phyloP scores from a whole-genome alignment of 2,797 vertebrate species.

The Sebastes goodei region DNA sequence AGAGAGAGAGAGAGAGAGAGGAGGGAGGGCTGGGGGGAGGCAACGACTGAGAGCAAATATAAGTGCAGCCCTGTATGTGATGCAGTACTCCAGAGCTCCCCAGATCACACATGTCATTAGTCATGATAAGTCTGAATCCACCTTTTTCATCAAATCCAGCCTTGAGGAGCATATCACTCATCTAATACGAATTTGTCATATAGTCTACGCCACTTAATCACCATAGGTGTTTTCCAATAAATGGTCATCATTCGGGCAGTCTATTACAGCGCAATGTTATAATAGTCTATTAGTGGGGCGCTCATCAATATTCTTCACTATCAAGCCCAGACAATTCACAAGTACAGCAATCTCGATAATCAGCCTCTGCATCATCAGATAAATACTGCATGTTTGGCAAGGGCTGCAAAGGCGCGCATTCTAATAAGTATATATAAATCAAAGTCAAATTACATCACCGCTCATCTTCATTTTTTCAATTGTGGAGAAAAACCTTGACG shows the following conservation, averaged over 20 bases:
- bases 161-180: slow-evolving; percentile 35
- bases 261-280: slow-evolving; percentile 22
- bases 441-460: slow-evolving; percentile 47
- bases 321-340: slow-evolving; percentile 52
- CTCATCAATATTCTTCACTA: slow-evolving; percentile 63
- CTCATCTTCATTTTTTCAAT: slow-evolving; percentile 23
- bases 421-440: slow-evolving; percentile 50
- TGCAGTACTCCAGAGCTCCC: slow-evolving; percentile 65
- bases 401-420: slow-evolving; percentile 51
- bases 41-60: slow-evolving; percentile 41
- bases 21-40: background rate
- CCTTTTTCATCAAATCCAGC: slow-evolving; percentile 48
- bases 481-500: slow-evolving; percentile 34
- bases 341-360: slow-evolving; percentile 51
- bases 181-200: slow-evolving; percentile 36
- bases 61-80: slow-evolving; percentile 65
- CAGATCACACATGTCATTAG: slow-evolving; percentile 69
- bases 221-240: slow-evolving; percentile 34
- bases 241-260: slow-evolving; percentile 24
- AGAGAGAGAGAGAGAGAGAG: background rate
- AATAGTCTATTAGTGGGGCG: slow-evolving; percentile 35
- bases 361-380: slow-evolving; percentile 55
- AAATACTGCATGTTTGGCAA: slow-evolving; percentile 57
- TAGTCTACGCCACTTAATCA: slow-evolving; percentile 34
- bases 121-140: slow-evolving; percentile 60